Evolutionary conservation across 92 coral and sea anemone genomes (phyloP).

Genomic region (Desmophyllum pertusum): DNA sequence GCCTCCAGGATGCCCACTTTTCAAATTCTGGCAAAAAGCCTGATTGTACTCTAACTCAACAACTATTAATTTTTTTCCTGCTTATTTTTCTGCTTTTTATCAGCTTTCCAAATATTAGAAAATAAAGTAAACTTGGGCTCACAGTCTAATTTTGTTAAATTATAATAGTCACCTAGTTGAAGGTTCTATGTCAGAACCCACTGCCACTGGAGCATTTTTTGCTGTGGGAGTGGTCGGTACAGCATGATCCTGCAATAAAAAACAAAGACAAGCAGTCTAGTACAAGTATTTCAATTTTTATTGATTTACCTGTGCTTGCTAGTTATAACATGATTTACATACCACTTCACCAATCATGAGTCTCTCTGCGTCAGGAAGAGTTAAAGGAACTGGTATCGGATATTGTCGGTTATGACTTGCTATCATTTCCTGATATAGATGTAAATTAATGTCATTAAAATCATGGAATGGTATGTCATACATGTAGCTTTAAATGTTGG

Average conservation of each 20-base stretch:
- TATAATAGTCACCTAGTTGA: conserved; percentile 71
- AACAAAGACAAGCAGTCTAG: background rate
- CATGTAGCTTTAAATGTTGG: no score
- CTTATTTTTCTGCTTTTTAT: no score
- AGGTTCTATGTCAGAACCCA: conserved; percentile 80
- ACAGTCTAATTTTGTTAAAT: background rate
- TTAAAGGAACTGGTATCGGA: conserved; percentile 41
- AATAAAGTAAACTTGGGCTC: background rate
- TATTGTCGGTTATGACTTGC: conserved; percentile 66
- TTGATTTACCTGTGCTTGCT: background rate
- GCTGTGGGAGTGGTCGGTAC: conserved; percentile 99
- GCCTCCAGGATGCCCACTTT: no score
- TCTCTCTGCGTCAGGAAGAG: conserved; percentile 61
- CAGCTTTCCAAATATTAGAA: background rate
- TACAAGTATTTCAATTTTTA: no score
- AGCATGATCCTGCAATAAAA: conserved; percentile 83
- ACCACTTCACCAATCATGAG: conserved; percentile 50
- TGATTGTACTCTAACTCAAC: no score
- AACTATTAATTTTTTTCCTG: no score
- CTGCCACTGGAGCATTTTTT: conserved; percentile 81
- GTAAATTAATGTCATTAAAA: background rate
- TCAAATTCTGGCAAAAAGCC: no score
- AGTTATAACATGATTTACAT: background rate
- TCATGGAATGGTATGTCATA: background rate
- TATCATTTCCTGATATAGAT: conserved; percentile 72